These are phyloP conservation scores for Geodia barretti DNA, from an alignment of 37 sponge, comb jelly and placozoan genomes.

Conservation along the genomic window DNA sequence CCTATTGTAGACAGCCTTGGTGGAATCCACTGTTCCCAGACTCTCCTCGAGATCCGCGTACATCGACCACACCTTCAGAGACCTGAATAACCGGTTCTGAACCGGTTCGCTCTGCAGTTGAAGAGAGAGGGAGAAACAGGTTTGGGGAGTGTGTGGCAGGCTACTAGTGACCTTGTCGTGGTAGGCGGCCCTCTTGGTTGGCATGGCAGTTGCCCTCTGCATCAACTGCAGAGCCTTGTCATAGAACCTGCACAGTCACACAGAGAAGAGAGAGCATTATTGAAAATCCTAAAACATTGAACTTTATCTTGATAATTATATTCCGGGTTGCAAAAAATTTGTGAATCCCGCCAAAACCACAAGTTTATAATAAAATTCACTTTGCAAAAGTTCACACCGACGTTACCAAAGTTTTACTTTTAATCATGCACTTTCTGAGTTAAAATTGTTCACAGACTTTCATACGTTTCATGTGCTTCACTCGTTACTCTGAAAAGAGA, in stretches of 20 bases:
- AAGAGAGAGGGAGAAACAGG: slow-evolving; percentile 12
- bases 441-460: neutral
- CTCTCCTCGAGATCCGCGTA: slow-evolving; percentile 99
- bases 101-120: slow-evolving; percentile 78
- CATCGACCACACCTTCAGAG: slow-evolving; percentile 95
- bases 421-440: no score
- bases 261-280: neutral
- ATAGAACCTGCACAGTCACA: slow-evolving; percentile 58
- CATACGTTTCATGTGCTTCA: no score
- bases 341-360: no score
- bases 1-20: slow-evolving; percentile 94
- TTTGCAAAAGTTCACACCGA: no score
- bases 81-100: slow-evolving; percentile 87
- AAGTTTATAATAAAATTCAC: no score
- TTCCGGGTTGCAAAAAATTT: no score
- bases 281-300: neutral
- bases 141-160: no score
- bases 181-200: slow-evolving; percentile 88
- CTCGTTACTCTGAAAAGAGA: no score
- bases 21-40: slow-evolving; percentile 91
- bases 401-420: no score
- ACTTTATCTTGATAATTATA: no score
- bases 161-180: slow-evolving; percentile 65
- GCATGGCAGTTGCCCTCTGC: slow-evolving; percentile 90
- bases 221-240: slow-evolving; percentile 77